Conservation (phyloP, 2,888 invertebrate genomes). For the Anticlea derivata region DNA sequence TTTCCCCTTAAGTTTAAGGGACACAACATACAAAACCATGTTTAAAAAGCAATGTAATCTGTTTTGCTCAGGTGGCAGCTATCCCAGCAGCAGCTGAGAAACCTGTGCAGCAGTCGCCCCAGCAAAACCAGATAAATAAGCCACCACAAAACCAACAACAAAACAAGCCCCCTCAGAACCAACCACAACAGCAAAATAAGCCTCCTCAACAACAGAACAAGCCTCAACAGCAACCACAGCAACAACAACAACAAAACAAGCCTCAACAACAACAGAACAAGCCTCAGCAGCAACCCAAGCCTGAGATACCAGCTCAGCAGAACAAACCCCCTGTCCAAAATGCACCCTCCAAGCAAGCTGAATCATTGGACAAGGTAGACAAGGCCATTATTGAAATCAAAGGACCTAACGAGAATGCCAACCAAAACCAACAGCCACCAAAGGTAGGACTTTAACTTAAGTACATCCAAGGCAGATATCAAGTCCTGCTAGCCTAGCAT, state of each 20-base stretch:
- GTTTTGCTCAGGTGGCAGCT: slow-evolving; percentile 35
- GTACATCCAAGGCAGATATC: neutral
- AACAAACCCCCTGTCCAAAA: slow-evolving; percentile 36
- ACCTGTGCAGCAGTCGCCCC: slow-evolving; percentile 30
- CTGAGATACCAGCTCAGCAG: slow-evolving; percentile 34
- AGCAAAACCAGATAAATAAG: slow-evolving; percentile 37
- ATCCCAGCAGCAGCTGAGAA: slow-evolving; percentile 36
- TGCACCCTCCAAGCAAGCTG: slow-evolving; percentile 45
- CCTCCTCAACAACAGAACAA: slow-evolving; percentile 35
- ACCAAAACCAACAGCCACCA: slow-evolving; percentile 41
- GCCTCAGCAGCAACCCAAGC: slow-evolving; percentile 40
- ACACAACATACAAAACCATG: no score
- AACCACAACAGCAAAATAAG: slow-evolving; percentile 37
- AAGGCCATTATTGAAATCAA: slow-evolving; percentile 52
- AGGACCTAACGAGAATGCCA: slow-evolving; percentile 52
- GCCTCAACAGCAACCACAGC: slow-evolving; percentile 38
- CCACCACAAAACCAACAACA: slow-evolving; percentile 37
- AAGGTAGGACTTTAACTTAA: slow-evolving; percentile 32
- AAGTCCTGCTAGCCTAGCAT: no score
- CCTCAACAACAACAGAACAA: slow-evolving; percentile 39
- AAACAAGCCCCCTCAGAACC: slow-evolving; percentile 34
- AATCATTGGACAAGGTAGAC: slow-evolving; percentile 60
- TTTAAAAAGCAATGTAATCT: no score
- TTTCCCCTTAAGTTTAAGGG: no score
- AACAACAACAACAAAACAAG: slow-evolving; percentile 37